A percentile compares a stretch with the other conserved stretches of the same genome.
phyloP scores from a whole-genome alignment of 2,113 vertebrate species.

The Gambusia holbrooki region DNA sequence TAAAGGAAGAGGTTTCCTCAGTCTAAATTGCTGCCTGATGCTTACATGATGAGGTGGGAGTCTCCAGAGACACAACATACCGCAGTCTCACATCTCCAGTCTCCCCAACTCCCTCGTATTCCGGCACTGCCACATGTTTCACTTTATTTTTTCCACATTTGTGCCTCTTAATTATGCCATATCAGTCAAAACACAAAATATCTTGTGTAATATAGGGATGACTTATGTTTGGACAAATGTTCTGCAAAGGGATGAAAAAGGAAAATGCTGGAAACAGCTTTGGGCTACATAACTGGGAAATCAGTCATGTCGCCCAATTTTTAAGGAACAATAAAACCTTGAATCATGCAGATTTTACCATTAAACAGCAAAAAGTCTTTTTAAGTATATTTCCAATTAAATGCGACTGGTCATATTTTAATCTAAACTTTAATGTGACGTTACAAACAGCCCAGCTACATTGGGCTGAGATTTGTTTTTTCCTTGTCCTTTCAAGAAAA shows the following conservation, averaged over 20 bases:
- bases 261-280: constrained; percentile 20
- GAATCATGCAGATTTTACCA: constrained; percentile 11
- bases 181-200: constrained; percentile 34
- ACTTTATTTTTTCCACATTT: constrained; percentile 33
- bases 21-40: constrained; percentile 74
- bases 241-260: background rate
- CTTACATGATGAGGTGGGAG: constrained; percentile 54
- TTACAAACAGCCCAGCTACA: too few species aligned
- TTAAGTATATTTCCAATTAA: constrained; percentile 38
- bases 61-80: constrained; percentile 42
- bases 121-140: background rate
- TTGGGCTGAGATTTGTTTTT: too few species aligned
- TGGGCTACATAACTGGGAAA: constrained; percentile 4
- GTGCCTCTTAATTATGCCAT: constrained; percentile 42
- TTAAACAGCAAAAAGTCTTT: constrained; percentile 5
- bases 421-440: too few species aligned
- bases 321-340: constrained; percentile 2
- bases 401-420: constrained; percentile 32
- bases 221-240: constrained; percentile 19
- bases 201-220: constrained; percentile 19
- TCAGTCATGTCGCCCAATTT: background rate
- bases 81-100: constrained; percentile 39
- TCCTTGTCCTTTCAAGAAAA: too few species aligned
- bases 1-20: constrained; percentile 49
- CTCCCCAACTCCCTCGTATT: constrained; percentile 22